Conservation (phyloP, 2,113 vertebrate genomes). For the Ia io region DNA sequence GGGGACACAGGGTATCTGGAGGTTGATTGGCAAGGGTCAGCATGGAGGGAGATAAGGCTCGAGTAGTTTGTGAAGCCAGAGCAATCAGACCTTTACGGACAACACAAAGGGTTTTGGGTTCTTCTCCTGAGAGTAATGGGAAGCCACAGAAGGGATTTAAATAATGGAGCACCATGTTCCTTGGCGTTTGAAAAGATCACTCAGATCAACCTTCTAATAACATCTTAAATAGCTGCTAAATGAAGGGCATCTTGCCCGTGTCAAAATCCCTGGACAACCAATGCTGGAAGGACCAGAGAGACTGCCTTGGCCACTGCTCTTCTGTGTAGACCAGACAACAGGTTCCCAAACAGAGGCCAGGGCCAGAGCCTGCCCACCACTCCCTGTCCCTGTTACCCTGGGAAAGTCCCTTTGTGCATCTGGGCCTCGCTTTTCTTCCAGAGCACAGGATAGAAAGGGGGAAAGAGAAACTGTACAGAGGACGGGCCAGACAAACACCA, state of each 20-base stretch:
- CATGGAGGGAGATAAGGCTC: not conserved
- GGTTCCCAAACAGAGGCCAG: not conserved
- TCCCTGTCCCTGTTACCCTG: not conserved
- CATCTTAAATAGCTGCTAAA: not conserved
- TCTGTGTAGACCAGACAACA: not conserved
- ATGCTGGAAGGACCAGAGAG: not conserved
- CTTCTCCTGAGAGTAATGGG: not conserved
- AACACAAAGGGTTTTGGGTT: not conserved
- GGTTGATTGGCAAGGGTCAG: not conserved
- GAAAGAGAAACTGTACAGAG: not conserved
- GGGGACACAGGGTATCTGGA: not conserved
- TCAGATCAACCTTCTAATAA: not conserved
- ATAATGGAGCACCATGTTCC: too few relatives aligned
- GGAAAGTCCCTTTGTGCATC: too few relatives aligned
- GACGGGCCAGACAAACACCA: accelerated
- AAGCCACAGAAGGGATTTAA: not conserved
- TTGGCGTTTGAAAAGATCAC: not conserved
- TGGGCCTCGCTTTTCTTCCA: not conserved
- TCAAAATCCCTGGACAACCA: not conserved
- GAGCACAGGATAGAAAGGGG: not conserved
- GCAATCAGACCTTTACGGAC: not conserved
- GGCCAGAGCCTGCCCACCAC: accelerated
- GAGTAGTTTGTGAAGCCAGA: not conserved
- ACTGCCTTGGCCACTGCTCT: not conserved
- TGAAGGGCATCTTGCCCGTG: not conserved